phyloP scores from a whole-genome alignment of 2,888 invertebrate species.

The Mythimna impura region DNA sequence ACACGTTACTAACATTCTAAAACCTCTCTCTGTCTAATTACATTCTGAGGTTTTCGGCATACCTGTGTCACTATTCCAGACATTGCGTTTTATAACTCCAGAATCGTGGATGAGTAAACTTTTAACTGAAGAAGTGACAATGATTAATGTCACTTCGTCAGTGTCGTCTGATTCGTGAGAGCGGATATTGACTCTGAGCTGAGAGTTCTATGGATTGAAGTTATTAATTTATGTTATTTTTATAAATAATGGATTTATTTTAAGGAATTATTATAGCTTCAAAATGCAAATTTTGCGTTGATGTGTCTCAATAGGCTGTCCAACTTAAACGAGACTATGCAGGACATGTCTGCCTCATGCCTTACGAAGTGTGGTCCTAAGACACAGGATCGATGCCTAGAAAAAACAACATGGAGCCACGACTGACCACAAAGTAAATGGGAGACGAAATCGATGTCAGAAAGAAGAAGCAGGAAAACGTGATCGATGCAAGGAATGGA shows the following conservation, averaged over 20 bases:
- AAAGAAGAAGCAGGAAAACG: too few species aligned
- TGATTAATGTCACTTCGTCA: conserved; percentile 27
- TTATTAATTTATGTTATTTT: conserved; percentile 4
- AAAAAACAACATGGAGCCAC: too few species aligned
- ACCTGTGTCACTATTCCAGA: conserved; percentile 16
- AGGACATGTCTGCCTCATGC: too few species aligned
- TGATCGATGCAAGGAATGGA: too few species aligned
- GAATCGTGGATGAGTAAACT: conserved; percentile 4
- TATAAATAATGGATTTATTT: neutral
- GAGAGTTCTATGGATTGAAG: neutral
- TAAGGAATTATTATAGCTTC: too few species aligned
- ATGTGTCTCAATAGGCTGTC: too few species aligned
- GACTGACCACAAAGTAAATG: too few species aligned
- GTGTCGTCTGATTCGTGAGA: conserved; percentile 2
- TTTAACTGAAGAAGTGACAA: conserved; percentile 28
- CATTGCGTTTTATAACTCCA: conserved; percentile 17
- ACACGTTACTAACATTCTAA: conserved; percentile 18
- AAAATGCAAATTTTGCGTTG: too few species aligned
- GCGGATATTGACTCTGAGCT: conserved; percentile 11
- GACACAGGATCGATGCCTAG: too few species aligned
- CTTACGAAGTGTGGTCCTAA: too few species aligned
- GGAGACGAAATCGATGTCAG: too few species aligned
- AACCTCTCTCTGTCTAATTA: conserved; percentile 30
- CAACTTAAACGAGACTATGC: too few species aligned
- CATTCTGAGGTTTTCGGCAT: conserved; percentile 21